Base-by-base conservation (phyloP, 37 sponge, comb jelly and placozoan genomes). In the Eunapius fragilis region DNA sequence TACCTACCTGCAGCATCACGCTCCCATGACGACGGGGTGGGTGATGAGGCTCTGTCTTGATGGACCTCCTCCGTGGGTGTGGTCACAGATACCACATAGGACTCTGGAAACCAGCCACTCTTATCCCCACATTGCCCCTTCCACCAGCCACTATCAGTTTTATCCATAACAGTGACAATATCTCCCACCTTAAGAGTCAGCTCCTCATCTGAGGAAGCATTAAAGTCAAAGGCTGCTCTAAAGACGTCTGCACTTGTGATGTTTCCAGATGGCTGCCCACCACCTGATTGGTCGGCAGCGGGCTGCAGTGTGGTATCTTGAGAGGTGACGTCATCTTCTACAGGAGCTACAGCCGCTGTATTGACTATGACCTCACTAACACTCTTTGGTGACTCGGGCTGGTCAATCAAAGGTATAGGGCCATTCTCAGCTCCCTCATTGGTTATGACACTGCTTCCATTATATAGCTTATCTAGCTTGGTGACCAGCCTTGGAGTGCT, bases 51-150 rank as follows among this genome's bases (percentile, higher is more conserved):
- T 50, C 27, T 68, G 23, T 27, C 48, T 23, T 22, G 22, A 26
- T 26, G 48, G 3, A 75, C 32, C 25, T 23, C 74, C 32, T 76
- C 31, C 19, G 38, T 25, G 14, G 35, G 13, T 35, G 31, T 13
- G 38, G 84, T 37, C 11, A 38, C 80, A 9, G 89, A 80, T 13
- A 80, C 50, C 10, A 91, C 83, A 36, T 91, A 84, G 9, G 79
- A 68, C 50, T 86, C 86, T 3, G 95, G 95, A 31, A 94, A 88
- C 95, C 92, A 91, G 14, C 95, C 95, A 17, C 81, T 83, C 30
- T 35, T 28, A 28, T 79, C 95, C 33, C 81, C 80, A 69, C 80
- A 70, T 31, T 79, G 50, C 7, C 92, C 92, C 79, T 87, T 79
- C 92, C 92, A 92, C 92, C 92, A 92, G 3, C 92, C 92, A 31